Conservation (phyloP, 1,140 invertebrate species). For the Drosophila biarmipes region DNA sequence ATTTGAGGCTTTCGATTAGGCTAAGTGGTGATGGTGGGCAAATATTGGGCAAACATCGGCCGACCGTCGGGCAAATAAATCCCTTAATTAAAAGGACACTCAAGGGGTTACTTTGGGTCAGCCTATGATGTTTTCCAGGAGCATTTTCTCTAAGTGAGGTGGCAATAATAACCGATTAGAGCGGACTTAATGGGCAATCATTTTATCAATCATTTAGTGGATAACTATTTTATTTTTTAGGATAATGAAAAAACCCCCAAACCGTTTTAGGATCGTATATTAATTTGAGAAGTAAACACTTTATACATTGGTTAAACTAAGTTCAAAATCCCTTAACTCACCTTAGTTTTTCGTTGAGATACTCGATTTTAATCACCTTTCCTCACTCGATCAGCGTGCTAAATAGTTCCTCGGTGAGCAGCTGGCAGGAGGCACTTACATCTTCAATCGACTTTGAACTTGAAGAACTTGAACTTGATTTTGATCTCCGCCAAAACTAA, state of each 20-base stretch:
- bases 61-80: conserved; percentile 15
- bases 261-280: too few relatives aligned
- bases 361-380: not conserved
- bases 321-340: not conserved
- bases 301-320: too few relatives aligned
- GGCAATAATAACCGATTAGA: not conserved
- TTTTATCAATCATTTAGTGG: too few relatives aligned
- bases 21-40: conserved; percentile 45
- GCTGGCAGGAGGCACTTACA: conserved; percentile 19
- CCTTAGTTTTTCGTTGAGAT: not conserved
- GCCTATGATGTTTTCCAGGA: not conserved
- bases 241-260: too few relatives aligned
- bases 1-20: conserved; percentile 56
- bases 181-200: too few relatives aligned
- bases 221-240: too few relatives aligned
- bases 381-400: not conserved
- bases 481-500: conserved; percentile 48
- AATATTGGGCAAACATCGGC: conserved; percentile 26
- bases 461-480: conserved; percentile 53
- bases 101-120: conserved; percentile 6
- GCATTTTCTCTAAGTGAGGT: not conserved
- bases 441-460: conserved; percentile 56
- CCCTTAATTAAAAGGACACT: conserved; percentile 1
- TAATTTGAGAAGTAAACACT: too few relatives aligned
- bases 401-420: not conserved